A percentile compares a stretch with the other conserved stretches of the same genome.
Conservation (phyloP, 2,888 invertebrate genomes). For the Sepiola atlantica region DNA sequence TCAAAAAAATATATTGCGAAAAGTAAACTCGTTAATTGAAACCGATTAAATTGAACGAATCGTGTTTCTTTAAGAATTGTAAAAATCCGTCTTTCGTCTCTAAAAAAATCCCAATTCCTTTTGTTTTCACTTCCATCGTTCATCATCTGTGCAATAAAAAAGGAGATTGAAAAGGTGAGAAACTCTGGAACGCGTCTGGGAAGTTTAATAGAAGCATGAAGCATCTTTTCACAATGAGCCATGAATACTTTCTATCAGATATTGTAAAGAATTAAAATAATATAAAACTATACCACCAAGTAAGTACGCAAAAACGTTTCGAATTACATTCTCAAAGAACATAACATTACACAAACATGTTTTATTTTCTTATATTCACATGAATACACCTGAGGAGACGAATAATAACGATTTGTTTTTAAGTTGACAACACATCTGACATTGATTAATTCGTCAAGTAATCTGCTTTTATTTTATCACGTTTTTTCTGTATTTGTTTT, state of each 20-base stretch:
- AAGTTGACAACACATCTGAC: not conserved
- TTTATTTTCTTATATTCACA: not conserved
- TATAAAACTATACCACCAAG: not conserved
- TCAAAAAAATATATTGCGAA: too few relatives aligned
- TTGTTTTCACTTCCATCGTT: not conserved
- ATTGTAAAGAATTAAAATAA: not conserved
- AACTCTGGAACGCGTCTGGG: not conserved
- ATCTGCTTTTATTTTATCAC: not conserved
- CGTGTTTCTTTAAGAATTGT: too few relatives aligned
- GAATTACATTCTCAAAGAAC: not conserved
- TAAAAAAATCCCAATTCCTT: not conserved
- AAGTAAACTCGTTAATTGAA: too few relatives aligned
- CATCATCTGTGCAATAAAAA: not conserved
- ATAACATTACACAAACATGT: not conserved
- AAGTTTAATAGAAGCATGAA: not conserved
- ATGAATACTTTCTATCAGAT: not conserved
- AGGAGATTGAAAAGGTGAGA: not conserved
- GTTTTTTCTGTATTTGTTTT: not conserved
- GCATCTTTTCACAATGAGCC: not conserved
- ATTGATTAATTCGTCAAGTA: not conserved
- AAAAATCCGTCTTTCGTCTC: too few relatives aligned
- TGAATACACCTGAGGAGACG: too few relatives aligned
- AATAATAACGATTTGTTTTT: not conserved
- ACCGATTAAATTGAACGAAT: too few relatives aligned
- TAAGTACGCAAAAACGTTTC: not conserved